phyloP scores from a whole-genome alignment of 2,888 invertebrate genomes.

The Steinernema hermaphroditum region DNA sequence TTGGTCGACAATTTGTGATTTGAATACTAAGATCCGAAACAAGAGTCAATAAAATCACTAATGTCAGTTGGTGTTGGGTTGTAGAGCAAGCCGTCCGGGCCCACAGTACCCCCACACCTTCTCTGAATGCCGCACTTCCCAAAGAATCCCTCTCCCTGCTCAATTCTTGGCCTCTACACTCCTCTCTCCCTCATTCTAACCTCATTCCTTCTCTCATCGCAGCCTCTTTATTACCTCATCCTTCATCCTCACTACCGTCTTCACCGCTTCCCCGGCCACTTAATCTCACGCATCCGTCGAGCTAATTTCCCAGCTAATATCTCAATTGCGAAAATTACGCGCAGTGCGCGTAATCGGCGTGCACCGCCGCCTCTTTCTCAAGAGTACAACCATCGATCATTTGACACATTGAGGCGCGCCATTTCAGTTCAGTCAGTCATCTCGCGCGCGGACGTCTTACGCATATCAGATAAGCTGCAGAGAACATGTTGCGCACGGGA shows the following conservation, averaged over 20 bases:
- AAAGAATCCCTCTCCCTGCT: too few relatives aligned
- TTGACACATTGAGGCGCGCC: slow-evolving; percentile 17
- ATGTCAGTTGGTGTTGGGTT: too few relatives aligned
- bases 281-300: slow-evolving; percentile 24
- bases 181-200: not conserved
- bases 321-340: slow-evolving; percentile 2
- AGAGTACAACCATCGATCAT: slow-evolving; percentile 24
- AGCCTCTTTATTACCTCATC: slow-evolving; percentile 27
- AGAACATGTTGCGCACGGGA: slow-evolving; percentile 6
- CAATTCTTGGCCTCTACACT: not conserved
- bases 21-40: too few relatives aligned
- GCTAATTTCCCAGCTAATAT: slow-evolving; percentile 26
- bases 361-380: not conserved
- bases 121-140: too few relatives aligned
- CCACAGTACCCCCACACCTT: too few relatives aligned
- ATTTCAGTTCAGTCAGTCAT: not conserved
- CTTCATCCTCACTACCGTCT: slow-evolving; percentile 16
- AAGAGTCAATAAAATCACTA: too few relatives aligned
- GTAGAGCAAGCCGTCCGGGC: too few relatives aligned
- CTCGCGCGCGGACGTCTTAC: not conserved
- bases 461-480: slow-evolving; percentile 5
- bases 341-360: slow-evolving; percentile 11
- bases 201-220: not conserved
- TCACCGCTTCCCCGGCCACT: not conserved
- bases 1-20: too few relatives aligned